phyloP scores from a whole-genome alignment of 1,140 invertebrate genomes.

The Uloborus diversus region DNA sequence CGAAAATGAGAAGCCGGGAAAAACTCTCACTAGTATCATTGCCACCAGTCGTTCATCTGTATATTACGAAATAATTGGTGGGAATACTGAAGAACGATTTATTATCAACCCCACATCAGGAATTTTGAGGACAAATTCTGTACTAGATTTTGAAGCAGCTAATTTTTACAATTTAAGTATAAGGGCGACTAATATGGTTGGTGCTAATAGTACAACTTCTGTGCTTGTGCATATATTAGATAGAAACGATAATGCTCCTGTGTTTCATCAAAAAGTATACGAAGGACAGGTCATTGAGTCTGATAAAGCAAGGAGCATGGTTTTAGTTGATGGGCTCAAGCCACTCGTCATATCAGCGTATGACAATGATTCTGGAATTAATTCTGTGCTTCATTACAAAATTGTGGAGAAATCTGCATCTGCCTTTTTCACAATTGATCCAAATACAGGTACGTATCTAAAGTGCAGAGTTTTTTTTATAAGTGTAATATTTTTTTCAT shows the following conservation, averaged over 20 bases:
- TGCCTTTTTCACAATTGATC: constrained; percentile 85
- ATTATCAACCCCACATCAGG: constrained; percentile 86
- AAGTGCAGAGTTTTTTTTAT: not conserved
- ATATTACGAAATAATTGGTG: constrained; percentile 82
- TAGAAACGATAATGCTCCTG: constrained; percentile 84
- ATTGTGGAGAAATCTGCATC: constrained; percentile 79
- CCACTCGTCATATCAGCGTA: constrained; percentile 82
- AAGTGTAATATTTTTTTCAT: too few species aligned
- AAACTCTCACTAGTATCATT: constrained; percentile 79
- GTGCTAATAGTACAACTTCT: constrained; percentile 62
- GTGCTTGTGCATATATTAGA: constrained; percentile 68
- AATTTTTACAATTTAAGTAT: constrained; percentile 85
- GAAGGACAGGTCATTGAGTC: constrained; percentile 77
- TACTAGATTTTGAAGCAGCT: constrained; percentile 81
- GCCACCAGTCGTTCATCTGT: constrained; percentile 81
- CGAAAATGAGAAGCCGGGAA: constrained; percentile 83
- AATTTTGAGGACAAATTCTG: constrained; percentile 73
- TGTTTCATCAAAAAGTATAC: constrained; percentile 76
- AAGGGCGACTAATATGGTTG: constrained; percentile 84
- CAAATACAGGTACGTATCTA: constrained; percentile 74
- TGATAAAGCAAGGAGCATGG: constrained; percentile 75
- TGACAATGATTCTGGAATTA: constrained; percentile 82
- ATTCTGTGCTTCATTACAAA: constrained; percentile 83
- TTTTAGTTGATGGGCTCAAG: constrained; percentile 71
- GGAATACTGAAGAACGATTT: constrained; percentile 79